Percentiles rank a stretch among this genome's conserved stretches.
phyloP scores from a whole-genome alignment of 2,888 invertebrate species.

The Eupithecia dodoneata region DNA sequence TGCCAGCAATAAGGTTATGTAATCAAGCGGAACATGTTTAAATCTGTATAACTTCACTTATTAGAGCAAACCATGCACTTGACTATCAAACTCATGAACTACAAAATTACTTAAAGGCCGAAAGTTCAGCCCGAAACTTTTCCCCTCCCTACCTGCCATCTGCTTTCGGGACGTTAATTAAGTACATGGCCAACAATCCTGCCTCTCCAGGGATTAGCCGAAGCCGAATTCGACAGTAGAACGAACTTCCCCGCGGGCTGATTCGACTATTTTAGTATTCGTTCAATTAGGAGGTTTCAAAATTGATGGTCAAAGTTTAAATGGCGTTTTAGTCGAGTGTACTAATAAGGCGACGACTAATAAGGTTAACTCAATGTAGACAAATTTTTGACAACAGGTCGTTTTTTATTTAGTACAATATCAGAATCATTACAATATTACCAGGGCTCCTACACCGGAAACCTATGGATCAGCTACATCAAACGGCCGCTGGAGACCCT shows the following conservation, averaged over 20 bases:
- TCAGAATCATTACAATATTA: no score
- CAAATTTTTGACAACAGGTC: no score
- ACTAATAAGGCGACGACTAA: background rate
- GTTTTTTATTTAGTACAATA: no score
- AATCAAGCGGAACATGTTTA: no score
- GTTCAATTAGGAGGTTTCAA: constrained; percentile 22
- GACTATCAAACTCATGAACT: background rate
- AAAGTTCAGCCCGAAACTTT: background rate
- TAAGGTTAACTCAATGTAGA: background rate
- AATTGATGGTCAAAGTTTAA: constrained; percentile 10
- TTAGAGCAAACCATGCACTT: background rate
- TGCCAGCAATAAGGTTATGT: no score
- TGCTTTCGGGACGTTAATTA: constrained; percentile 54
- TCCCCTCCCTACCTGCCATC: constrained; percentile 26
- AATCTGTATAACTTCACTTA: no score
- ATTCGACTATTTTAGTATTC: constrained; percentile 24
- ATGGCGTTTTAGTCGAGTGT: background rate
- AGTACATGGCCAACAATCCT: constrained; percentile 53
- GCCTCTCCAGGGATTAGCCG: constrained; percentile 41
- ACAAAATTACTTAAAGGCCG: background rate
- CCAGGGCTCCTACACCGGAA: no score
- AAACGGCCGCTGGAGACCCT: no score
- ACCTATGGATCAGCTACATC: no score
- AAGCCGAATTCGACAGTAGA: constrained; percentile 40
- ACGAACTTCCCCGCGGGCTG: constrained; percentile 26